Conservation (phyloP, 2,797 vertebrate genomes). For the Darevskia mixta region DNA sequence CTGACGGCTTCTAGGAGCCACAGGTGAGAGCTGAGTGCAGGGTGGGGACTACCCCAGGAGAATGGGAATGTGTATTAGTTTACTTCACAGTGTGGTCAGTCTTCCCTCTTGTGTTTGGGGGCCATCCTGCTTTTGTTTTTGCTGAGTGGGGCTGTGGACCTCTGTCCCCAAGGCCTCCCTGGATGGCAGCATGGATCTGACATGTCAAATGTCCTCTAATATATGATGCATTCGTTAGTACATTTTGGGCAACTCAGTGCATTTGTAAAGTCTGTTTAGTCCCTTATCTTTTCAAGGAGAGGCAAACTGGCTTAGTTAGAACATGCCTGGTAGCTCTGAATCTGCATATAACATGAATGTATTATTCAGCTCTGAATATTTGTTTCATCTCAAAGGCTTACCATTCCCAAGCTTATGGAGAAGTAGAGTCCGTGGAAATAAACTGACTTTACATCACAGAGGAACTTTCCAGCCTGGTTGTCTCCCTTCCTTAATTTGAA, state of each 20-base stretch:
- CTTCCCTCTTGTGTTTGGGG: neutral
- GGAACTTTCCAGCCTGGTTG: constrained; percentile 75
- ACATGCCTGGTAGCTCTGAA: neutral
- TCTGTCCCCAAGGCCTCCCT: neutral
- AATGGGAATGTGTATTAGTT: neutral
- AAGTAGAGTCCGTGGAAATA: constrained; percentile 47
- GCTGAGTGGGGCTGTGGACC: neutral
- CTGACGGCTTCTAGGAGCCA: no score
- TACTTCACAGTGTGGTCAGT: neutral
- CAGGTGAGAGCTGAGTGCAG: no score
- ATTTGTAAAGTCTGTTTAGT: neutral
- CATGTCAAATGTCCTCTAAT: neutral
- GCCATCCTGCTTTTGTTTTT: neutral
- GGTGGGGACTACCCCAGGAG: neutral
- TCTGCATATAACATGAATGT: constrained; percentile 57
- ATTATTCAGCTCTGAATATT: constrained; percentile 61
- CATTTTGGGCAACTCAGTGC: no score
- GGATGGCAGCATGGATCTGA: neutral
- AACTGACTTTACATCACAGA: constrained; percentile 67
- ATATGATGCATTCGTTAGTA: neutral
- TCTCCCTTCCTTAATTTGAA: constrained; percentile 69
- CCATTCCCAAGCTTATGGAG: constrained; percentile 64
- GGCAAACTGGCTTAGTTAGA: neutral
- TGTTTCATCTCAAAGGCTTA: constrained; percentile 53
- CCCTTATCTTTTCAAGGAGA: neutral